These are phyloP conservation scores for Leucoptera coffeella DNA, from an alignment of 2,888 invertebrate genomes.

Conservation along the genomic window DNA sequence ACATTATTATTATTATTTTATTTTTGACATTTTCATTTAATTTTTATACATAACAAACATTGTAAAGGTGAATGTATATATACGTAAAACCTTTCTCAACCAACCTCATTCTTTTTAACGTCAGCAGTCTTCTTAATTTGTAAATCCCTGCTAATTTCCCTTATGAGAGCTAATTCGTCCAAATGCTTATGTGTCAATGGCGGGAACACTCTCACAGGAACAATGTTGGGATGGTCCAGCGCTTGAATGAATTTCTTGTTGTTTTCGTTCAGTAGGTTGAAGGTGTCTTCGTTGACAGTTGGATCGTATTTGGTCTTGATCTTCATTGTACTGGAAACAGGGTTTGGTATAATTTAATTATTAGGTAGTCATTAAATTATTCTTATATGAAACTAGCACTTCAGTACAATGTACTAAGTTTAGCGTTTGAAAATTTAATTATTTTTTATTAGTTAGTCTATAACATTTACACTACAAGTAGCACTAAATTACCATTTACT, in stretches of 20 bases:
- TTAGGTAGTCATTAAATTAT: slow-evolving; percentile 3
- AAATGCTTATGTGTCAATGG: slow-evolving; percentile 11
- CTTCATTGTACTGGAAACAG: slow-evolving; percentile 1
- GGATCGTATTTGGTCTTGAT: slow-evolving; percentile 4
- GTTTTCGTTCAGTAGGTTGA: too few species aligned
- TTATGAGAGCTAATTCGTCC: slow-evolving; percentile 17
- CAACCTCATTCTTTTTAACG: slow-evolving; percentile 15
- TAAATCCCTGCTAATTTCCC: slow-evolving; percentile 19
- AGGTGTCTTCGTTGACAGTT: slow-evolving; percentile 10
- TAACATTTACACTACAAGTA: too few species aligned
- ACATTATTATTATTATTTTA: too few species aligned
- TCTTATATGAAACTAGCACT: background rate
- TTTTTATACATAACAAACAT: too few species aligned
- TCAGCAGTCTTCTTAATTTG: slow-evolving; percentile 27
- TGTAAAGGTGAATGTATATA: too few species aligned
- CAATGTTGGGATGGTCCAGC: slow-evolving; percentile 7
- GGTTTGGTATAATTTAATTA: slow-evolving; percentile 5
- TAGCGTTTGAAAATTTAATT: slow-evolving; percentile 12
- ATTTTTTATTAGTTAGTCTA: too few species aligned
- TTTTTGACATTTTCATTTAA: too few species aligned
- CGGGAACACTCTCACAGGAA: slow-evolving; percentile 14
- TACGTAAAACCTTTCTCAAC: too few species aligned
- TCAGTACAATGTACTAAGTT: slow-evolving; percentile 14
- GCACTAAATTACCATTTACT: too few species aligned
- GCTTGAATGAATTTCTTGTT: slow-evolving; percentile 14